Base-by-base conservation (phyloP, 2,888 invertebrate species). In the Ectropis crepuscularia region DNA sequence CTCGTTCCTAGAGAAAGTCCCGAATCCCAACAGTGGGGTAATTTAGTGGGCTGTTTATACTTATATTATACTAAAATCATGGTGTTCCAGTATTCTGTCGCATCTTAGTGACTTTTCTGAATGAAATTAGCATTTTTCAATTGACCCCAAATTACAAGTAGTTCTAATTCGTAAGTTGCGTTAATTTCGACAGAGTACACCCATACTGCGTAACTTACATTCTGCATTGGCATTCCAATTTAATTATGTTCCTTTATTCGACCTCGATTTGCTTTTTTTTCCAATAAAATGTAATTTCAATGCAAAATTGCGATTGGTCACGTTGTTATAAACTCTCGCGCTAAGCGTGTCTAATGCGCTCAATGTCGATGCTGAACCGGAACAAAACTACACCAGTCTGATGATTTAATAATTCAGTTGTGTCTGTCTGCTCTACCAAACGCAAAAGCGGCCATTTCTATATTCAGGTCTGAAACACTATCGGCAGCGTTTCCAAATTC, bases 341-440 rank as follows among this genome's bases (percentile, higher is more conserved):
- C 70, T 70, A 75, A 67, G 76, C 82, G 77, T 82, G 72, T 75
- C 81, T 80, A 80, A 86, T 85, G 74, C 75, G 73, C 76, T 82
- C 82, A 83, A 82, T 84, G 82, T 78, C 79, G 76, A 78, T 78
- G 74, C 69, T 72, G 69, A 77, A 72, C 77, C 83, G 80, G 78
- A 83, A 83, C 84, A 77, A 81, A 84, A 80, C 61, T 65, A 69
- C 67, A 73, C 75, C 74, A 64, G 68, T 77, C 77, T 75, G 73
- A 76, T 80, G 73, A 72, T 74, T 75, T 71, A 69, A 75, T 62
- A 55, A 63, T 69, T 67, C 61, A 63, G 64, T 65, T 65, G 54
- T 53, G 65, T 66, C 47, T 61, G 63, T 71, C 53, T 53, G 38
- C 58, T 61, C 16, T 48, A 45, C n/a, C 41, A 42, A 12, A 41